phyloP scores from a whole-genome alignment of 2,113 vertebrate genomes.

The Ictalurus furcatus region DNA sequence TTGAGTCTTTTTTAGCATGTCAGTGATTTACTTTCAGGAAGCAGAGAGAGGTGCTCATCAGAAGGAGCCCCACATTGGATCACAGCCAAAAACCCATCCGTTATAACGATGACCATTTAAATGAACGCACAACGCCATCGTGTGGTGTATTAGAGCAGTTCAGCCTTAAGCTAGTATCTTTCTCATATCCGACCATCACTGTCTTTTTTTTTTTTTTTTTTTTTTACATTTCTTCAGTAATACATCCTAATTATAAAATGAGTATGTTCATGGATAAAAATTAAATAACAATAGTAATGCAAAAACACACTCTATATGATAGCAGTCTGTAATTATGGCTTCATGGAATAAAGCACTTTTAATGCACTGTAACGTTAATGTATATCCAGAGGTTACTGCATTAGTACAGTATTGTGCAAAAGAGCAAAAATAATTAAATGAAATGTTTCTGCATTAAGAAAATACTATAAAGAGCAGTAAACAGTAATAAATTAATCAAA shows the following conservation, averaged over 20 bases:
- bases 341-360: background rate
- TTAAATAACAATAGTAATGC: background rate
- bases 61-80: background rate
- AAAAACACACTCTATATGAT: too few relatives aligned
- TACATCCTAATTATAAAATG: too few relatives aligned
- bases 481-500: too few relatives aligned
- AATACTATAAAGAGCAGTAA: too few relatives aligned
- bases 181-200: background rate
- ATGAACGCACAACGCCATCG: constrained; percentile 56
- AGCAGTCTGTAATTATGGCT: background rate
- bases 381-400: too few relatives aligned
- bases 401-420: too few relatives aligned
- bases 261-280: background rate
- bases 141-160: constrained; percentile 25
- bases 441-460: too few relatives aligned
- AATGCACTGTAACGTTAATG: background rate
- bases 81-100: constrained; percentile 9
- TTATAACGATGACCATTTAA: constrained; percentile 20
- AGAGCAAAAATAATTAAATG: too few relatives aligned
- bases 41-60: background rate
- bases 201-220: background rate
- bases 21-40: constrained; percentile 12
- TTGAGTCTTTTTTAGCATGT: constrained; percentile 2
- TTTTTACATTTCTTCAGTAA: background rate
- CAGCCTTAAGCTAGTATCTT: background rate